Conservation (phyloP, 2,888 invertebrate genomes). For the Drosophila pseudotalamancana region DNA sequence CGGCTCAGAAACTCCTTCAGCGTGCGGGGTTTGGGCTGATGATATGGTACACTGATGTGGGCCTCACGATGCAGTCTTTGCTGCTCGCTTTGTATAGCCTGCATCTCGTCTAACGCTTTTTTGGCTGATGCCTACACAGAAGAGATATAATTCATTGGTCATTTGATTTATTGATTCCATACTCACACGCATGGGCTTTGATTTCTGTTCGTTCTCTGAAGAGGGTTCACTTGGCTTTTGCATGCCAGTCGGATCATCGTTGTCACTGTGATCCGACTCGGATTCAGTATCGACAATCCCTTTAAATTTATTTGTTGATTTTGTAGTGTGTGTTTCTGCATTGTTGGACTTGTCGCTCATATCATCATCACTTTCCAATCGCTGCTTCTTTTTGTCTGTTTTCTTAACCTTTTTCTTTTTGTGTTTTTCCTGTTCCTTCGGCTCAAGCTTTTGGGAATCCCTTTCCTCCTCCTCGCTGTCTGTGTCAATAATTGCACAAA, state of each 20-base stretch:
- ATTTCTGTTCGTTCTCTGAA: slow-evolving; percentile 28
- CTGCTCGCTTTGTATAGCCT: slow-evolving; percentile 92
- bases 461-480: slow-evolving; percentile 63
- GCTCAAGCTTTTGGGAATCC: not conserved
- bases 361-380: slow-evolving; percentile 31
- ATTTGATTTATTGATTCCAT: not conserved
- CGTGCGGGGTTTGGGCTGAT: slow-evolving; percentile 91
- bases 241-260: slow-evolving; percentile 26
- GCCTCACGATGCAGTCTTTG: slow-evolving; percentile 92
- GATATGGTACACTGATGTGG: slow-evolving; percentile 92
- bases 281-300: slow-evolving; percentile 63
- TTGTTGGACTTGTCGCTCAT: not conserved
- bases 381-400: slow-evolving; percentile 26
- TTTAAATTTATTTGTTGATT: slow-evolving; percentile 41
- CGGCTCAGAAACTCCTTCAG: slow-evolving; percentile 90
- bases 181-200: slow-evolving; percentile 62
- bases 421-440: not conserved
- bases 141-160: slow-evolving; percentile 10
- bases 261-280: slow-evolving; percentile 42
- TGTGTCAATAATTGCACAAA: slow-evolving; percentile 52
- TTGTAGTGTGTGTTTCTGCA: not conserved
- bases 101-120: slow-evolving; percentile 89
- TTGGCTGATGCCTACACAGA: slow-evolving; percentile 87
- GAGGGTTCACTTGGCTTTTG: not conserved
- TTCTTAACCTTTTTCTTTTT: slow-evolving; percentile 32